Percentiles rank a stretch among this genome's conserved stretches.
phyloP scores from a whole-genome alignment of 2,888 invertebrate genomes.

The Epistrophe eligans region DNA sequence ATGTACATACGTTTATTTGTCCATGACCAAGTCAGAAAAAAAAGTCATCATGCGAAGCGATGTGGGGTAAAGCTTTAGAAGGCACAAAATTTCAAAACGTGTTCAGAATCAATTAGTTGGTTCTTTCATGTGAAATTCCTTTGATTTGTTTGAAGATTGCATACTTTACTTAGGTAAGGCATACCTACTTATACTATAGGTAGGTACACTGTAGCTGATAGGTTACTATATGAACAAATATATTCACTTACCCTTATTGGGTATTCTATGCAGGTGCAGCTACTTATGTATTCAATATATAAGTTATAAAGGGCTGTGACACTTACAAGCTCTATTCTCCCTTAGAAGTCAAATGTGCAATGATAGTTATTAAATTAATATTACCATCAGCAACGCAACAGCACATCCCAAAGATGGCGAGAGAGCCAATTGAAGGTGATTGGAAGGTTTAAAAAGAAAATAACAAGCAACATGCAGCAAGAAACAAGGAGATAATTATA shows the following conservation, averaged over 20 bases:
- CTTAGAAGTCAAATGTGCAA: constrained; percentile 68
- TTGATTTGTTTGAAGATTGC: constrained; percentile 47
- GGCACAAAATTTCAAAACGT: constrained; percentile 63
- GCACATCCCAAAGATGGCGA: constrained; percentile 31
- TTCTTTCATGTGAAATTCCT: constrained; percentile 68
- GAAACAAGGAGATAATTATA: constrained; percentile 46
- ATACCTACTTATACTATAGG: not conserved
- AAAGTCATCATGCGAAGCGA: constrained; percentile 34
- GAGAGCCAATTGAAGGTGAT: constrained; percentile 43
- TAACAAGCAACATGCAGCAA: constrained; percentile 42
- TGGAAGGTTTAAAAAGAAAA: constrained; percentile 17
- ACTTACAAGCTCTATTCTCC: constrained; percentile 50
- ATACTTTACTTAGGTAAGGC: not conserved
- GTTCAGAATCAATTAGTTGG: constrained; percentile 64
- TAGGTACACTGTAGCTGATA: constrained; percentile 20
- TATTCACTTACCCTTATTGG: constrained; percentile 53
- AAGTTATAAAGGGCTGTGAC: constrained; percentile 58
- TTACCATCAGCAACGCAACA: not conserved
- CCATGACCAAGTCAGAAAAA: constrained; percentile 37
- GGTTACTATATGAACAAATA: not conserved
- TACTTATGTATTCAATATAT: constrained; percentile 59
- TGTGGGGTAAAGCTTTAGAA: constrained; percentile 57
- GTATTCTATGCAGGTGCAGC: constrained; percentile 65
- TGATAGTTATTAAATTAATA: constrained; percentile 1
- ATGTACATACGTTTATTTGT: constrained; percentile 12